Evolutionary conservation across 2,888 invertebrate species (phyloP).

Genomic region (Sympetrum striolatum): DNA sequence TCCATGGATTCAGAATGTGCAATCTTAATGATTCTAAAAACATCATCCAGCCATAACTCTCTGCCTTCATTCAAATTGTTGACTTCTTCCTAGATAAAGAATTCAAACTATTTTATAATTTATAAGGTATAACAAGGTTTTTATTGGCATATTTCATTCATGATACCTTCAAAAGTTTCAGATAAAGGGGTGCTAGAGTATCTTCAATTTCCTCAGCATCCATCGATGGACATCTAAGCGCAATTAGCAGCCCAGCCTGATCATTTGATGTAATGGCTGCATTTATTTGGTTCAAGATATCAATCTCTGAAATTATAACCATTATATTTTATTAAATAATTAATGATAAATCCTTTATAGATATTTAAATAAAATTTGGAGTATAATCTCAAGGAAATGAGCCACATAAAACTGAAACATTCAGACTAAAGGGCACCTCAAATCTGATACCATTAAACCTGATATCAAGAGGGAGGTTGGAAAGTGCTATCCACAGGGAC

Average conservation of each 20-base stretch:
- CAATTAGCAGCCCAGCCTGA: slow-evolving; percentile 60
- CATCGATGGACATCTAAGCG: slow-evolving; percentile 62
- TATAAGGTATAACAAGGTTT: not conserved
- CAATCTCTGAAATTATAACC: slow-evolving; percentile 61
- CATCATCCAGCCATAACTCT: slow-evolving; percentile 68
- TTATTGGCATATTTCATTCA: too few species aligned
- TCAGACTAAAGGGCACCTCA: too few species aligned
- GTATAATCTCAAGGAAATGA: too few species aligned
- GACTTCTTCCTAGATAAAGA: slow-evolving; percentile 15
- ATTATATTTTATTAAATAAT: slow-evolving; percentile 19
- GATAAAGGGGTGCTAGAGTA: not conserved
- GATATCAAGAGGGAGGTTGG: too few species aligned
- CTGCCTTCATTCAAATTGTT: slow-evolving; percentile 58
- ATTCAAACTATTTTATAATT: not conserved
- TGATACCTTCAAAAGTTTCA: slow-evolving; percentile 20
- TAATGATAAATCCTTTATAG: not conserved
- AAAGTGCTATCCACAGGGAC: too few species aligned
- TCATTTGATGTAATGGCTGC: slow-evolving; percentile 66
- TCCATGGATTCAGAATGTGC: slow-evolving; percentile 59
- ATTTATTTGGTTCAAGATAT: slow-evolving; percentile 67
- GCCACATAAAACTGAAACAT: too few species aligned
- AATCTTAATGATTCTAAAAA: slow-evolving; percentile 61
- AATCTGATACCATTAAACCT: too few species aligned
- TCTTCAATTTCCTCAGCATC: slow-evolving; percentile 56
- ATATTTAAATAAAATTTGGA: too few species aligned